Conservation (phyloP, 2,797 vertebrate genomes). For the Anolis apletophallus region DNA sequence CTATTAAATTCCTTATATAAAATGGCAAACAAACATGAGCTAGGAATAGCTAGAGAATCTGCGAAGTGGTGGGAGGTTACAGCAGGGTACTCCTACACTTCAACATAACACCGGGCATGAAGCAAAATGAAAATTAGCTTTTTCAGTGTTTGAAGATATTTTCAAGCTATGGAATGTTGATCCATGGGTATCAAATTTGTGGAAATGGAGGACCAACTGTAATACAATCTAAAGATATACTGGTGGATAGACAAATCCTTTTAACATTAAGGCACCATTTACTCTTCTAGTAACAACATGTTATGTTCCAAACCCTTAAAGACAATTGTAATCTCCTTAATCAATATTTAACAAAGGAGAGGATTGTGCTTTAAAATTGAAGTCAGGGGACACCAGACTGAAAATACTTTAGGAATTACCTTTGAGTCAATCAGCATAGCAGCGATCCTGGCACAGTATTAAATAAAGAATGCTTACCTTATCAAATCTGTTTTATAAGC, state of each 20-base stretch:
- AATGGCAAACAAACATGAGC: too few relatives aligned
- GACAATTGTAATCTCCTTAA: background rate
- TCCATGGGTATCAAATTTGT: too few relatives aligned
- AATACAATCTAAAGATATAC: background rate
- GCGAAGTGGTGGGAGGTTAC: too few relatives aligned
- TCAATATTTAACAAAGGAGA: background rate
- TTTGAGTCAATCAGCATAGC: background rate
- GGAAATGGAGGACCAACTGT: background rate
- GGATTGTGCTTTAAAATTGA: background rate
- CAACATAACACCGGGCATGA: too few relatives aligned
- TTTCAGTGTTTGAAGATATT: too few relatives aligned
- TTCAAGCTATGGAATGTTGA: too few relatives aligned
- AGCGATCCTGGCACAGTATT: background rate
- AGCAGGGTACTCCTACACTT: too few relatives aligned
- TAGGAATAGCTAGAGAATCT: too few relatives aligned
- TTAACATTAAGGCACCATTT: background rate
- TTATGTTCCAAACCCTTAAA: background rate
- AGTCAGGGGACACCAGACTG: background rate
- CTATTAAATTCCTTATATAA: too few relatives aligned
- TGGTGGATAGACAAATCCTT: background rate
- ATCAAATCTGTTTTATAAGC: constrained; percentile 24
- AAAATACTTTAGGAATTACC: background rate
- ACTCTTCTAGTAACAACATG: background rate
- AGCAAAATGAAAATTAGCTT: too few relatives aligned
- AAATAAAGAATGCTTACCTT: constrained; percentile 9